phyloP scores from a whole-genome alignment of 1,140 invertebrate genomes.

The Phthorimaea operculella region DNA sequence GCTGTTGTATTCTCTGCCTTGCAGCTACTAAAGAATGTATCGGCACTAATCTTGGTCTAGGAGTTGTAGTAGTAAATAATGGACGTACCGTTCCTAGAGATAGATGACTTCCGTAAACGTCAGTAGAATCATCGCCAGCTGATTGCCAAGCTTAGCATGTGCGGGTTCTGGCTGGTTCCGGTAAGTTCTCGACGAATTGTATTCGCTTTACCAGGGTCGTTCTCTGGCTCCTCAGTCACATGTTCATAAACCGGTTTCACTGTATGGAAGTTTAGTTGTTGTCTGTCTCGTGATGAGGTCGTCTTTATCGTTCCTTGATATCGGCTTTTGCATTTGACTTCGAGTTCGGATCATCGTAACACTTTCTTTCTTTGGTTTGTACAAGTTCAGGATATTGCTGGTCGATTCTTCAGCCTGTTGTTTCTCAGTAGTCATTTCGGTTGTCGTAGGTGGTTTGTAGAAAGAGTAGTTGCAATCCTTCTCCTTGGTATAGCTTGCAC shows the following conservation, averaged over 20 bases:
- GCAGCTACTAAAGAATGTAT: slow-evolving; percentile 52
- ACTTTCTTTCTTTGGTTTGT: slow-evolving; percentile 47
- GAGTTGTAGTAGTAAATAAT: slow-evolving; percentile 73
- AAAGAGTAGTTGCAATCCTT: slow-evolving; percentile 51
- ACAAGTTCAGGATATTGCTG: slow-evolving; percentile 38
- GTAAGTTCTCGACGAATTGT: slow-evolving; percentile 68
- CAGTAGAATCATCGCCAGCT: slow-evolving; percentile 71
- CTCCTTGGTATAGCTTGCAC: slow-evolving; percentile 71
- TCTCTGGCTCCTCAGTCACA: slow-evolving; percentile 51
- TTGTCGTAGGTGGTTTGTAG: slow-evolving; percentile 29
- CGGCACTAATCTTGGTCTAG: slow-evolving; percentile 57
- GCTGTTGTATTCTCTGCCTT: slow-evolving; percentile 53
- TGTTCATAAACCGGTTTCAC: slow-evolving; percentile 66
- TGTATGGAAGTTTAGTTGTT: slow-evolving; percentile 46
- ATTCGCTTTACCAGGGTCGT: slow-evolving; percentile 38
- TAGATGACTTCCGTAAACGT: slow-evolving; percentile 73
- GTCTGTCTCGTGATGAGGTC: slow-evolving; percentile 50
- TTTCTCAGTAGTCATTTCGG: slow-evolving; percentile 42
- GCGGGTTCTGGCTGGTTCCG: slow-evolving; percentile 55
- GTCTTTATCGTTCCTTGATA: slow-evolving; percentile 33
- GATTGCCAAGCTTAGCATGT: slow-evolving; percentile 63
- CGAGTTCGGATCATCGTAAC: slow-evolving; percentile 15
- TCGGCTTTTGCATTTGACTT: slow-evolving; percentile 45
- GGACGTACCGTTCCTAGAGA: slow-evolving; percentile 71
- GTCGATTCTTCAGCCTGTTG: slow-evolving; percentile 47